Evolutionary conservation across 1,140 invertebrate genomes (phyloP), one percentile per base, ranked within the genome.

Genomic region (Trachymyrmex septentrionalis): DNA sequence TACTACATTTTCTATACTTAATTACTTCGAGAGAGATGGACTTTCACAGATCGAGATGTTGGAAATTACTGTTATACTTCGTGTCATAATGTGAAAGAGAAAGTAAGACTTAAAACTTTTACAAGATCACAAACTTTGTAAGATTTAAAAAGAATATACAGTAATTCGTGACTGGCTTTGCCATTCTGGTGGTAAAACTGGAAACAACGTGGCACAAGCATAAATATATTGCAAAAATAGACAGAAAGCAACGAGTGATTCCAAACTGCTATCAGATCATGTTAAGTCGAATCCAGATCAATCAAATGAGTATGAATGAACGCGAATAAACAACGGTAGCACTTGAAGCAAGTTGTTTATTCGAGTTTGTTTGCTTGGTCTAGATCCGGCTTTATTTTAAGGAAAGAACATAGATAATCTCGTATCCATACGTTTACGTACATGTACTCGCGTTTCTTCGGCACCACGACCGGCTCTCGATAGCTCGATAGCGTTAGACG

Each of bases 401-500:
- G 34, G 48, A 44, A 44, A 88, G 24, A 38, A 38, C 19, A 1
- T 76, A 82, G 84, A 81, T 67, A 75, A 64, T 76, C 61, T 73
- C 44, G 27, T 55, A 73, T 89, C n/a, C 44, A 61, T 75, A 38
- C 44, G 30, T 73, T 67, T 38, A 75, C 34, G 30, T 87, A 63
- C 48, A 75, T 69, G 16, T 50, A 66, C 38, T 80, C 85, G 85
- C 89, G 61, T 85, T 66, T 92, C 84, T 92, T 57, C 81, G 92
- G 93, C 92, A 94, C 93, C 93, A 94, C 90, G 89, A 92, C 91
- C 92, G 91, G 87, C 90, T 93, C 89, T 93, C 92, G 92, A 94
- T 94, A 93, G 92, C 93, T 94, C 93, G 93, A 94, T 94, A 94
- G 93, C 92, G 91, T 94, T 94, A 94, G 93, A 94, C 92, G 92